Evolutionary conservation across 2,113 vertebrate genomes (phyloP).

Genomic region (Dryoscopus gambensis): DNA sequence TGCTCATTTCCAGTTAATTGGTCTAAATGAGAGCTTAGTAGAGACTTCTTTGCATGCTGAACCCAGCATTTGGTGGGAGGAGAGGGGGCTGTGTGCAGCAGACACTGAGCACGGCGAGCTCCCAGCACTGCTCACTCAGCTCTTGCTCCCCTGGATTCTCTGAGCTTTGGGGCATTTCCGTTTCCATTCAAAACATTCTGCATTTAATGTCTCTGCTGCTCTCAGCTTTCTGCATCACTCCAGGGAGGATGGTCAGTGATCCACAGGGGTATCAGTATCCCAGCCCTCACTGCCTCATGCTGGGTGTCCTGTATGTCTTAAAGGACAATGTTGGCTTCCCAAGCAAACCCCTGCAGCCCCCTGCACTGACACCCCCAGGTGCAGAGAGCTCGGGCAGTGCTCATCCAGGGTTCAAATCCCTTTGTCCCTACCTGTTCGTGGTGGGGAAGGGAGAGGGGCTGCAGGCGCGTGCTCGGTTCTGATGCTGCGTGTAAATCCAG

Average conservation of each 20-base stretch:
- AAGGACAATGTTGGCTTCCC: background rate
- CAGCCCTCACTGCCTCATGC: rapidly evolving
- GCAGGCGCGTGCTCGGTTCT: background rate
- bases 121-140: background rate
- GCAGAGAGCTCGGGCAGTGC: background rate
- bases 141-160: background rate
- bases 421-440: background rate
- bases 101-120: background rate
- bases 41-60: background rate
- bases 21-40: background rate
- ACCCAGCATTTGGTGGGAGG: background rate
- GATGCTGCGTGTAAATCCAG: slow-evolving; percentile 23
- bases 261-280: background rate
- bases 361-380: background rate
- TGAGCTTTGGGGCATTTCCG: background rate
- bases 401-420: background rate
- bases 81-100: background rate
- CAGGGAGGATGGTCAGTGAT: background rate
- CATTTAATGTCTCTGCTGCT: background rate
- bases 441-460: background rate
- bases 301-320: background rate
- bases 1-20: background rate
- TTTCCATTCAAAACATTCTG: background rate
- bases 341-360: background rate
- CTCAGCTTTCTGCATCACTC: rapidly evolving